Conservation (phyloP, 2,888 invertebrate species). For the Neria commutata region DNA sequence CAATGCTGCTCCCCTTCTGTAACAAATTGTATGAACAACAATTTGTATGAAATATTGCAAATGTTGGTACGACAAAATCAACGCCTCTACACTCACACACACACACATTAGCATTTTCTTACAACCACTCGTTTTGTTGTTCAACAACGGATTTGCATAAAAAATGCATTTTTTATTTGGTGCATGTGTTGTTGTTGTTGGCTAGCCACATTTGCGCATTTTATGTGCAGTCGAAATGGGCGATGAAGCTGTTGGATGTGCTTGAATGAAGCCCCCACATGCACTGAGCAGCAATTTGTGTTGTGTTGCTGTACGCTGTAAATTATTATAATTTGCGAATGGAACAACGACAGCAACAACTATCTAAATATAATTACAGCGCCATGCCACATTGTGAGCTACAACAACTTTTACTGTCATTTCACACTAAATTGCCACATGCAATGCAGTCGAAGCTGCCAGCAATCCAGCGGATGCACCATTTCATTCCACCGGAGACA, state of each 20-base stretch:
- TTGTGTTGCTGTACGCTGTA: slow-evolving; percentile 4
- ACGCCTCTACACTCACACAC: too few relatives aligned
- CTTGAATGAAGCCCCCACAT: background rate
- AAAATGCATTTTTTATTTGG: background rate
- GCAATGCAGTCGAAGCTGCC: background rate
- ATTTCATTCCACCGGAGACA: background rate
- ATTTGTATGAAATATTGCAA: too few relatives aligned
- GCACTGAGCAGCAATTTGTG: too few relatives aligned
- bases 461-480: background rate
- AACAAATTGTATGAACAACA: too few relatives aligned
- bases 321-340: background rate
- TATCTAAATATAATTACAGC: background rate
- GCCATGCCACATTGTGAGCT: too few relatives aligned
- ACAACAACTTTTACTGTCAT: too few relatives aligned
- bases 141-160: too few relatives aligned
- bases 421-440: too few relatives aligned
- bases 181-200: background rate
- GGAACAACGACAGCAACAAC: slow-evolving; percentile 1
- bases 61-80: too few relatives aligned
- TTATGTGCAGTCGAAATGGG: background rate
- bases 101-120: too few relatives aligned
- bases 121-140: too few relatives aligned
- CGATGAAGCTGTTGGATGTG: background rate
- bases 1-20: too few relatives aligned
- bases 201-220: background rate